Evolutionary conservation across 2,113 vertebrate genomes (phyloP).

Genomic region (Cyprinodon variegatus): DNA sequence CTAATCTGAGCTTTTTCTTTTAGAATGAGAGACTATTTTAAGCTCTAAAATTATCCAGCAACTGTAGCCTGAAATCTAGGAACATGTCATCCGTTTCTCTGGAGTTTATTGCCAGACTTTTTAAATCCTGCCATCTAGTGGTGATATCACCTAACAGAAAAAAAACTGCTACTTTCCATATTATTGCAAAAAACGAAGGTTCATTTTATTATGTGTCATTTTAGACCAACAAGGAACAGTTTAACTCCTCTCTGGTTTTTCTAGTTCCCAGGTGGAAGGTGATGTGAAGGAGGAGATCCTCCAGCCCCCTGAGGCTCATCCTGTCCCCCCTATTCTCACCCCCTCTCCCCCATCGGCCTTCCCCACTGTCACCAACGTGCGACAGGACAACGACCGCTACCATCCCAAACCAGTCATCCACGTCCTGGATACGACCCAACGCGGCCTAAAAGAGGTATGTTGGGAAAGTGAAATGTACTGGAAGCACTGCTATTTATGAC

Average conservation of each 20-base stretch:
- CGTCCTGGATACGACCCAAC: conserved; percentile 82
- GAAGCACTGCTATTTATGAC: neutral
- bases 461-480: neutral
- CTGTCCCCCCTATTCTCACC: conserved; percentile 95
- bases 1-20: conserved; percentile 7
- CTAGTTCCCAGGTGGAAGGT: conserved; percentile 87
- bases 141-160: conserved; percentile 10
- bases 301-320: conserved; percentile 94
- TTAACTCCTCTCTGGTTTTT: neutral
- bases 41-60: neutral
- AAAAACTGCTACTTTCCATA: too few relatives aligned
- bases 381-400: conserved; percentile 96
- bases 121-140: conserved; percentile 68
- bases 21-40: conserved; percentile 2
- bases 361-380: conserved; percentile 93
- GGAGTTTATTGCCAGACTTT: neutral
- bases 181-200: too few relatives aligned
- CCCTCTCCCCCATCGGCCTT: conserved; percentile 95
- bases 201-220: too few relatives aligned
- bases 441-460: conserved; percentile 48
- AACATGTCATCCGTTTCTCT: conserved; percentile 11
- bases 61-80: conserved; percentile 2
- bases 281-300: conserved; percentile 97
- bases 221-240: neutral
- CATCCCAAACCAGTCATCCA: conserved; percentile 97